Base-by-base conservation (phyloP, 2,888 invertebrate genomes). In the Muschampia plurimacula region DNA sequence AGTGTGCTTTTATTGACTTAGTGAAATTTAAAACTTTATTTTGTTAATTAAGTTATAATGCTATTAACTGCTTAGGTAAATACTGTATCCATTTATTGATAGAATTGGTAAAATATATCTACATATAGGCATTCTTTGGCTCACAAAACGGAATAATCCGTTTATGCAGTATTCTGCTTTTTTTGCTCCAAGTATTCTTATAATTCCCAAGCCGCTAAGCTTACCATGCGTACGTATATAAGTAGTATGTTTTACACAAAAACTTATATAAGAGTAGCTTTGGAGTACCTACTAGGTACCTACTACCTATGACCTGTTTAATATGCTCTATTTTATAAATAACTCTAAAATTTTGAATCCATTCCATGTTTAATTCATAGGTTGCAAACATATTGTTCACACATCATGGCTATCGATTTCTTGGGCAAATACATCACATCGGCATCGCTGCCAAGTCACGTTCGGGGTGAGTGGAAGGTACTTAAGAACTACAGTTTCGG, bases 401-500 rank as follows among this genome's bases (percentile, higher is more conserved):
- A 70, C 32, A 55, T 72, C 74, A 70, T 69, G 72, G 74, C 75
- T 70, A 80, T 79, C 76, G 78, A 76, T 79, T 79, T 77, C 75
- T 69, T 72, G 74, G 74, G 72, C 72, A 71, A 68, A 60, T 72
- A 73, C 67, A 72, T 63, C 76, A 69, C 36, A 86, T 86, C 84
- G 86, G 85, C 86, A 83, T 80, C 81, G 86, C 82, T 89, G 91
- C 90, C 89, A 89, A 89, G 91, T 87, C 90, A 90, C 90, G 89
- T 89, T 83, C 83, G 74, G 80, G 78, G 28, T 32, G 57, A 32
- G 82, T 80, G 79, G 78, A 75, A 75, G 67, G 77, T 74, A 75
- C 75, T 77, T 41, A 13, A 67, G 62, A 62, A 62, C 46, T 85
- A 82, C 82, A 79, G 78, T 84, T 85, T 84, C 69, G 79, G 80